These are phyloP conservation scores for Peromyscus maniculatus DNA, from an alignment of 2,113 vertebrate genomes.

Conservation along the genomic window DNA sequence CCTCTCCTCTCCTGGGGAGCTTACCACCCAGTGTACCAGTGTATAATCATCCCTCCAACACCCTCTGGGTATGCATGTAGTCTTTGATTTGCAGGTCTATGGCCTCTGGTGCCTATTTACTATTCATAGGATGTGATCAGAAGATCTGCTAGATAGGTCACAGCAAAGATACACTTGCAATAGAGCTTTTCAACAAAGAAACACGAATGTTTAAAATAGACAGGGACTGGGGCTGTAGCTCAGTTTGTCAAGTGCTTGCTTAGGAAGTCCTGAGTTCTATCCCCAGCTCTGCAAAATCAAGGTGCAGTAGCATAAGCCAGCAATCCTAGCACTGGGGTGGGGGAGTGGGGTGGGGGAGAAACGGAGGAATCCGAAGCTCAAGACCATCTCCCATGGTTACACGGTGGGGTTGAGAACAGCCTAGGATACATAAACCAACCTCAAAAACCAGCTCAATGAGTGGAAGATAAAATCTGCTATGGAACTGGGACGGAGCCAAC, in stretches of 20 bases:
- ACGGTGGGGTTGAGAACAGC: too few species aligned
- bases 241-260: background rate
- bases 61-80: background rate
- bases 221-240: background rate
- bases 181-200: conserved; percentile 3
- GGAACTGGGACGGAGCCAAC: background rate
- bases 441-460: background rate
- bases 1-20: background rate
- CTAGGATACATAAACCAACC: background rate
- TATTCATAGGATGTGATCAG: background rate
- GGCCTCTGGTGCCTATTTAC: background rate
- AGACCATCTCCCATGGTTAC: too few species aligned
- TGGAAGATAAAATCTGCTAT: background rate
- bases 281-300: background rate
- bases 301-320: background rate
- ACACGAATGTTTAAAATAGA: background rate
- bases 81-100: background rate
- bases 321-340: background rate
- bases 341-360: too few species aligned
- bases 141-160: background rate
- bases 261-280: background rate
- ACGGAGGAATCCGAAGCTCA: background rate
- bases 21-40: background rate
- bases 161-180: background rate
- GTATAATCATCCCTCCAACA: background rate